A percentile compares a stretch with the other conserved stretches of the same genome.
These are phyloP conservation scores for Drosophila mercatorum DNA, from an alignment of 2,888 invertebrate species.

Conservation along the genomic window DNA sequence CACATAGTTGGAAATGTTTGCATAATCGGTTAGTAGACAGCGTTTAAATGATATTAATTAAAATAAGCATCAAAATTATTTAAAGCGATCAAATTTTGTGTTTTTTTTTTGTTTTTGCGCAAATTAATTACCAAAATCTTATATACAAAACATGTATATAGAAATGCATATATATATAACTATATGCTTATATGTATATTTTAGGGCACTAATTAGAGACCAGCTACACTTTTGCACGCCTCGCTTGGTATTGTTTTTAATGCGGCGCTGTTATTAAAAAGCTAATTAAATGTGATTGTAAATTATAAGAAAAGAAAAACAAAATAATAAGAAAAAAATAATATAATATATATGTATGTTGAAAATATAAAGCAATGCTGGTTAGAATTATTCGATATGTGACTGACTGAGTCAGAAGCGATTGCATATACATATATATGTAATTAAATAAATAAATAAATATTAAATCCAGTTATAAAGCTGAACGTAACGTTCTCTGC, in stretches of 20 bases:
- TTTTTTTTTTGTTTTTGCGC: conserved; percentile 15
- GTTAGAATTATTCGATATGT: conserved; percentile 15
- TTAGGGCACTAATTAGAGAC: conserved; percentile 29
- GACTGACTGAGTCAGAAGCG: conserved; percentile 23
- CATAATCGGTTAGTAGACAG: conserved; percentile 65
- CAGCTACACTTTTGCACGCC: conserved; percentile 50
- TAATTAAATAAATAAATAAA: neutral
- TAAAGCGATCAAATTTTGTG: conserved; percentile 49
- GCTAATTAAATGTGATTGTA: conserved; percentile 20
- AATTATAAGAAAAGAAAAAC: conserved; percentile 11
- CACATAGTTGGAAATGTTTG: conserved; percentile 14
- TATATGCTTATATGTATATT: conserved; percentile 17
- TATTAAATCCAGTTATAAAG: too few relatives aligned
- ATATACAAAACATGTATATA: conserved; percentile 61
- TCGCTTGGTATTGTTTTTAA: conserved; percentile 37
- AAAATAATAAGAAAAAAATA: conserved; percentile 13
- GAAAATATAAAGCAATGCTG: conserved; percentile 28
- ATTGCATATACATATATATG: conserved; percentile 17
- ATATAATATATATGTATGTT: conserved; percentile 9
- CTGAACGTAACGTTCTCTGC: neutral
- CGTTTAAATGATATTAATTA: conserved; percentile 58
- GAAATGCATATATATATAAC: conserved; percentile 7
- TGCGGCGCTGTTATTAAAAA: conserved; percentile 14
- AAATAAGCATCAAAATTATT: conserved; percentile 39
- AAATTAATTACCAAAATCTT: conserved; percentile 64